Base-by-base conservation (phyloP, 2,113 vertebrate species). In the Amblyopsis rosae region DNA sequence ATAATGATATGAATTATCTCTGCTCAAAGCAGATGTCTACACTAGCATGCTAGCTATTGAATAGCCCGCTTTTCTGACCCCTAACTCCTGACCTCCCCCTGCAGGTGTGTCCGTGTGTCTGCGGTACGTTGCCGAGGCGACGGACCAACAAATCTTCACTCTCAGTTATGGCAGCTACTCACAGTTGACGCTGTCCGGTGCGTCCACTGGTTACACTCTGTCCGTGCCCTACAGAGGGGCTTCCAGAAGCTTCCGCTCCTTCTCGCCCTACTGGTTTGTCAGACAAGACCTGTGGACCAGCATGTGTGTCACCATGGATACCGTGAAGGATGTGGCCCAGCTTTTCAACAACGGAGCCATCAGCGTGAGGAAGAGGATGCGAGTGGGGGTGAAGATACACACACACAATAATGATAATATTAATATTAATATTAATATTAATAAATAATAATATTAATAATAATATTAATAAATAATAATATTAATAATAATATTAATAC, bases 51-150 rank as follows among this genome's bases (percentile, higher is more conserved):
- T 41, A 41, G 35, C 35, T 41, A 41, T 6, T 41, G 35, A 41
- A 41, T 10, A 1, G 4, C 26, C 13, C 17, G 10, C 35, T 5
- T 59, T 0, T 16, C 32, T 62, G 6, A 19, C 12, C 1, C 26
- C 32, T 62, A 4, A 19, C 12, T 33, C 0, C 9, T 54, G 3
- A 1, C 9, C 49, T 5, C 56, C 48, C 53, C 62, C 68, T 65
- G 46, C 69, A 90, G 88, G 82, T 71, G 53, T 84, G 32, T 73
- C 86, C 0, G 81, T 90, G 75, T 90, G 88, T 63, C 17, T 90
- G 71, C 83, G 86, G 9, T 86, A 71, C 79, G 9, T 87, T 59
- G 0, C 16, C 0, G 83, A 3, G 1, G 2, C 3, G 0, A 3
- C 2, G 4, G 0, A 0, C 3, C 0, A 1, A 33, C 0, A 10